Evolutionary conservation across 30 jellyfish, hydroid and myxozoan genomes (phyloP).

Genomic region (Rhopilema esculentum): DNA sequence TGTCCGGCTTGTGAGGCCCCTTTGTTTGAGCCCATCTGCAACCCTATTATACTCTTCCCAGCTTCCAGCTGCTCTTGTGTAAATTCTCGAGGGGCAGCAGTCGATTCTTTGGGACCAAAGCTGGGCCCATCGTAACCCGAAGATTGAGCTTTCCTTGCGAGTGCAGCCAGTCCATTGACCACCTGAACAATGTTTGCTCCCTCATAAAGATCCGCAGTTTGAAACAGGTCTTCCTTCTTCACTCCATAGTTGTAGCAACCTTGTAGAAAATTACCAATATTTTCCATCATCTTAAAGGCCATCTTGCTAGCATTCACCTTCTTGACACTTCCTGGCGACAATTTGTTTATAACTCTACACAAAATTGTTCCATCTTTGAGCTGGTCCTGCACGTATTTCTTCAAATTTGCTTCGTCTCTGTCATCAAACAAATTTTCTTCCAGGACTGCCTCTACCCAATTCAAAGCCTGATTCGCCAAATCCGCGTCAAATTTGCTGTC

Average conservation of each 20-base stretch:
- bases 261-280: slow-evolving; percentile 84
- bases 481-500: slow-evolving; percentile 81
- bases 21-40: slow-evolving; percentile 97
- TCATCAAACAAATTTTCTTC: slow-evolving; percentile 41
- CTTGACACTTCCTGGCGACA: slow-evolving; percentile 85
- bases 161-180: slow-evolving; percentile 85
- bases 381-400: slow-evolving; percentile 55
- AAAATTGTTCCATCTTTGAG: slow-evolving; percentile 82
- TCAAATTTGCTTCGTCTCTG: slow-evolving; percentile 30
- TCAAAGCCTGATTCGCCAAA: slow-evolving; percentile 77
- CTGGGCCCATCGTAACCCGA: slow-evolving; percentile 84
- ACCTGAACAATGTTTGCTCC: slow-evolving; percentile 95
- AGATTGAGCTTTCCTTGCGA: slow-evolving; percentile 86
- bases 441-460: slow-evolving; percentile 88
- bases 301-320: slow-evolving; percentile 77
- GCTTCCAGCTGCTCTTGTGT: slow-evolving; percentile 94
- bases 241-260: slow-evolving; percentile 85
- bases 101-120: slow-evolving; percentile 97
- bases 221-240: slow-evolving; percentile 92
- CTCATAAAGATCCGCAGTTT: slow-evolving; percentile 98
- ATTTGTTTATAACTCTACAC: slow-evolving; percentile 74
- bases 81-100: slow-evolving; percentile 90
- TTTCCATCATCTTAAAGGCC: slow-evolving; percentile 98
- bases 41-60: slow-evolving; percentile 94
- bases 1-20: slow-evolving; percentile 99